Base-by-base conservation (phyloP, 2,113 vertebrate genomes). In the Bufo gargarizans region DNA sequence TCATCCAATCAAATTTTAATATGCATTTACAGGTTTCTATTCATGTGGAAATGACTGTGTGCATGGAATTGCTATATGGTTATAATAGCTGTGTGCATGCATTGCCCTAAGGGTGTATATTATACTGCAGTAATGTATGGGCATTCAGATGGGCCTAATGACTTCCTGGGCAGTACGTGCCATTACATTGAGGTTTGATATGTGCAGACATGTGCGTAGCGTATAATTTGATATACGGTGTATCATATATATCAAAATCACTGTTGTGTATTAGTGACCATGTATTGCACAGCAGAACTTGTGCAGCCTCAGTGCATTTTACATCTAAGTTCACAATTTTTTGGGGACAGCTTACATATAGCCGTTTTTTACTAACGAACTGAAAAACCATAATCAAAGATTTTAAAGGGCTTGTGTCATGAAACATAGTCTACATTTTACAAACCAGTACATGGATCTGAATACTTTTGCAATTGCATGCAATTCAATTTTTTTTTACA, bases 31-130 rank as follows among this genome's bases (percentile, higher is more conserved):
- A 45, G 69, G 33, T 72, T 72, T 72, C 69, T 45, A 9, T 17
- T 19, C 71, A 17, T 74, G 71, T 19, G 10, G 72, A 76, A 76
- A 49, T 76, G 2, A 74, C 71, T 47, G 19, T 6, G 43, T 50
- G 45, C 72, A 49, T 19, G 20, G 7, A 76, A 20, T 47, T 76
- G 17, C 45, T 50, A 76, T 50, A 47, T 8, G 45, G 13, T 13
- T 12, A 45, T 72, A 45, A 17, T 76, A 14, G 72, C 47, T 20
- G 69, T 72, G 69, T 17, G 45, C 14, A 47, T 49, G 8, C 69
- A 72, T 7, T 76, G 72, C 72, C 72, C 72, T 76, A 76, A 76
- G 72, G 72, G 72, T 76, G 72, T 45, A 76, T 49, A 47, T 72
- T 72, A 74, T 74, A 74, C 19, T 76, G 50, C 11, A 72, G 12